Percentiles rank a stretch among this genome's conserved stretches.
phyloP scores from a whole-genome alignment of 2,888 invertebrate genomes.

The Ophion ellenae region DNA sequence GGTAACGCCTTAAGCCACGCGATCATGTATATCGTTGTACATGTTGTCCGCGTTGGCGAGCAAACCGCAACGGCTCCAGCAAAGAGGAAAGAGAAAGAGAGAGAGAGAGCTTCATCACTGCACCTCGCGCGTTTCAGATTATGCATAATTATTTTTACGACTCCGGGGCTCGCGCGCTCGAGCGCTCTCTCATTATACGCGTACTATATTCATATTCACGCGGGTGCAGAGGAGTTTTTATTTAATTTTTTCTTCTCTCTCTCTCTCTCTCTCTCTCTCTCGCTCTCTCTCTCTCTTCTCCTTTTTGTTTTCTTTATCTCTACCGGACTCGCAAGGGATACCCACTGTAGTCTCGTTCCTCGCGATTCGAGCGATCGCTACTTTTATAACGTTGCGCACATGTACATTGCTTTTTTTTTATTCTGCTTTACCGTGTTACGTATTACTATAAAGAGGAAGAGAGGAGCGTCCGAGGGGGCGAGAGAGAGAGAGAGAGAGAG shows the following conservation, averaged over 20 bases:
- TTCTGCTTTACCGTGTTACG: constrained; percentile 41
- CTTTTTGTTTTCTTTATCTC: neutral
- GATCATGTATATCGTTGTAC: constrained; percentile 1
- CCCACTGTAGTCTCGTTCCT: neutral
- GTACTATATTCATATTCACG: constrained; percentile 55
- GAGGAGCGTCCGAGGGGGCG: neutral
- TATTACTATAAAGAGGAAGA: constrained; percentile 38
- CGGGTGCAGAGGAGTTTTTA: constrained; percentile 50
- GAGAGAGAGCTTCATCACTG: constrained; percentile 15
- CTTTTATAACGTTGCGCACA: constrained; percentile 1
- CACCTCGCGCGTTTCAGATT: constrained; percentile 51
- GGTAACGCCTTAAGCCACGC: too few relatives aligned
- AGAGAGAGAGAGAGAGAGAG: constrained; percentile 1
- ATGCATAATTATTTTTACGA: constrained; percentile 65
- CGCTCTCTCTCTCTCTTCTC: neutral
- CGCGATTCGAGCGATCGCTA: constrained; percentile 12
- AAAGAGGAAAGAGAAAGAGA: neutral
- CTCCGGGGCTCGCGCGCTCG: constrained; percentile 43
- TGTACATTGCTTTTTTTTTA: constrained; percentile 7
- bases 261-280: constrained; percentile 1
- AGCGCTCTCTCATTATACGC: constrained; percentile 60
- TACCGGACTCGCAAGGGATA: neutral
- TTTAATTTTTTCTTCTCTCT: constrained; percentile 8
- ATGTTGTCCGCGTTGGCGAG: neutral
- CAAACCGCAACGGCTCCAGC: neutral